Base-by-base conservation (phyloP, 2,113 vertebrate species). In the Sinocyclocheilus anophthalmus region DNA sequence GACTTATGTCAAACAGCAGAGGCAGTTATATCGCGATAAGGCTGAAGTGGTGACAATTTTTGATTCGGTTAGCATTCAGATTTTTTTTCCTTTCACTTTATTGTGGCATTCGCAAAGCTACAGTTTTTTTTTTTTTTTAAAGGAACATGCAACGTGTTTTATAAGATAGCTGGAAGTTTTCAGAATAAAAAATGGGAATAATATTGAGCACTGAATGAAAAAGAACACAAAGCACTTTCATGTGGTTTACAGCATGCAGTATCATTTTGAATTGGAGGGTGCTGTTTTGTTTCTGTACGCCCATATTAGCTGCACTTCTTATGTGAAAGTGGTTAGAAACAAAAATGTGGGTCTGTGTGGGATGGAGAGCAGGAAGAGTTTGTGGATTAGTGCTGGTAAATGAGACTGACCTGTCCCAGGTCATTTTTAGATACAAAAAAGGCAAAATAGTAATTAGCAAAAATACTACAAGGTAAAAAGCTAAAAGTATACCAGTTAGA, bases 371-470 rank as follows among this genome's bases (percentile, higher is more conserved):
- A 0, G 70, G 59, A 61, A 77, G 22, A 33, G 45, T 70, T 53
- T 55, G 55, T 65, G 48, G n/a, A 63, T 65, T 88, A 72, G 73
- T 77, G 22, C 37, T 50, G 73, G 84, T 76, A 33, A 85, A 83
- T 69, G 78, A 81, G 63, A 39, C 48, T 57, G 37, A n/a, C 22
- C 37, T 50, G 5, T 80, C 37, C 20, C 30, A 33, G 70, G 73
- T 53, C 24, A 55, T 69, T 50, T 69, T 83, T 57, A 65, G 33
- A 55, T 13, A n/a, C 61, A 69, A 37, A 61, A 79, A 61, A 16
- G 55, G 59, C 14, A 65, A 63, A 81, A 65, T 45, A 65, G 37
- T 11, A 26, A 81, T 45, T 42, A 81, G 39, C 33, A 16, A 45
- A 63, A 81, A 80, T 5, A 4, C 37, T 14, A 26, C 37, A 5